These are phyloP conservation scores for Ginglymostoma cirratum DNA, from an alignment of 2,113 vertebrate genomes.

Conservation along the genomic window DNA sequence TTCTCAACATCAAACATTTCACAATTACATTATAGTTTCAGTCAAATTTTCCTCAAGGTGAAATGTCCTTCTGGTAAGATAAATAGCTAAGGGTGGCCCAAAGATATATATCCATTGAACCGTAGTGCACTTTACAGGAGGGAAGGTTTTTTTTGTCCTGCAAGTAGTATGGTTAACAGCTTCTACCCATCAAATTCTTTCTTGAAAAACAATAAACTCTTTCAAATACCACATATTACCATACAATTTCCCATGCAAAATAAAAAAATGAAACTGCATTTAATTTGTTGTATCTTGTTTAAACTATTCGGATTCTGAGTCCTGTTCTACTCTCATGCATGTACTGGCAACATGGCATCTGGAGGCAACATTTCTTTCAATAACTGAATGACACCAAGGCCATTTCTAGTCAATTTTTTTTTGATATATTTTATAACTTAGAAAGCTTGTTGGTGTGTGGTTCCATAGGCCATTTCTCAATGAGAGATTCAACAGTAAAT, in stretches of 20 bases:
- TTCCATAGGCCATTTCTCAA: too few relatives aligned
- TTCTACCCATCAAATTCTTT: background rate
- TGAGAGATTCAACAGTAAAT: background rate
- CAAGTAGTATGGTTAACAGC: background rate
- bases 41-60: slow-evolving; percentile 16
- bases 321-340: background rate
- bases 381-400: background rate
- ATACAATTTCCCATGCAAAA: background rate
- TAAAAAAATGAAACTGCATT: background rate
- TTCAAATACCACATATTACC: too few relatives aligned
- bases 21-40: background rate
- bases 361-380: background rate
- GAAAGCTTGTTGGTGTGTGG: background rate
- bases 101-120: background rate
- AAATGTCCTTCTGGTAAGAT: slow-evolving; percentile 12
- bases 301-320: background rate
- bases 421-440: background rate
- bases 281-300: background rate
- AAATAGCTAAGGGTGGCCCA: background rate
- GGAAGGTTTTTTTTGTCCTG: background rate
- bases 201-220: background rate
- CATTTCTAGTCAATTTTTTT: background rate
- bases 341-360: background rate
- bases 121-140: background rate
- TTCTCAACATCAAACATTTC: background rate